These are phyloP conservation scores for Microcebus tavaratra DNA, from an alignment of 2,113 vertebrate species.

Conservation along the genomic window DNA sequence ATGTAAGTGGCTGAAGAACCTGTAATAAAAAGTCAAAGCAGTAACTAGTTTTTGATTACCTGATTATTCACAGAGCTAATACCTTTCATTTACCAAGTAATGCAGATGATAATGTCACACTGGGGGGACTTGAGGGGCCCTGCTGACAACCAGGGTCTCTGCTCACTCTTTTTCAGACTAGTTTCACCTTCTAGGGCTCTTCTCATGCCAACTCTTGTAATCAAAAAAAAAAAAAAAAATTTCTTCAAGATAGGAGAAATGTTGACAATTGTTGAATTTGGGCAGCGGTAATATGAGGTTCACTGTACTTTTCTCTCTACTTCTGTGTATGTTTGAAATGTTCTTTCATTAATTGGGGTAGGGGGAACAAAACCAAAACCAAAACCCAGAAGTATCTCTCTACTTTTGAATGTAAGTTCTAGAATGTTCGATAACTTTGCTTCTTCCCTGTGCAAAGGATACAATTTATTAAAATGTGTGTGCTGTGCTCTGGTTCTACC, in stretches of 20 bases:
- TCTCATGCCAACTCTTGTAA: not conserved
- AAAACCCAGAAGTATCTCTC: not conserved
- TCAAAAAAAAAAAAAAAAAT: not conserved
- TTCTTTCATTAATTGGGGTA: not conserved
- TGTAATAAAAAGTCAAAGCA: slow-evolving; percentile 77
- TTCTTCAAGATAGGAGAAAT: not conserved
- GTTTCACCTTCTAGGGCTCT: not conserved
- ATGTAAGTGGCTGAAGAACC: slow-evolving; percentile 75
- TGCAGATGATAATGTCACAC: slow-evolving; percentile 16
- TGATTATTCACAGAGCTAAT: slow-evolving; percentile 73
- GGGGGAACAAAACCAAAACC: not conserved
- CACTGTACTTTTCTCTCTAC: not conserved
- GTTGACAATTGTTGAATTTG: not conserved
- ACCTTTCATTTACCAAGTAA: slow-evolving; percentile 63
- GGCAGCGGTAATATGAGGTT: not conserved
- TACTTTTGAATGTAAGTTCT: not conserved
- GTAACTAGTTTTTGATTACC: slow-evolving; percentile 78
- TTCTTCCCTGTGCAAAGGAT: not conserved
- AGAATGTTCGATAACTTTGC: not conserved
- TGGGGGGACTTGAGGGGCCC: not conserved
- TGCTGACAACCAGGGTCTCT: not conserved
- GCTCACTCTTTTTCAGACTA: not conserved
- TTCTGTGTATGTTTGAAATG: not conserved
- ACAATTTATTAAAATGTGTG: not conserved
- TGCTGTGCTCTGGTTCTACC: not conserved